Evolutionary conservation across 2,797 vertebrate species (phyloP).

Genomic region (Clamator glandarius): DNA sequence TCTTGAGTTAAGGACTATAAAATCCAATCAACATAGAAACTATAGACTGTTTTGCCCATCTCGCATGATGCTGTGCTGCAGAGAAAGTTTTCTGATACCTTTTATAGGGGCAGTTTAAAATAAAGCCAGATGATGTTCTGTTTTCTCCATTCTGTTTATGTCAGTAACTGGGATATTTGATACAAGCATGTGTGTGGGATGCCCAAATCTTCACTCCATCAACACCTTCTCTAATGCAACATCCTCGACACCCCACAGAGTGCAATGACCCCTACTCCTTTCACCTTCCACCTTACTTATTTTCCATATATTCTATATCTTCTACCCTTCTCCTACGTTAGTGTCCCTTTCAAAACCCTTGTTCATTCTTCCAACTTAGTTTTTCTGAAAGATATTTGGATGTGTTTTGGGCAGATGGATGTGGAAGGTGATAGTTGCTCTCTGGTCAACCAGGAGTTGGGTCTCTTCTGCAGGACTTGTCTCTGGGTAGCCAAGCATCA

Average conservation of each 20-base stretch:
- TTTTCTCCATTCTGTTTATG: slow-evolving; percentile 10
- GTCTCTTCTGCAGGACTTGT: background rate
- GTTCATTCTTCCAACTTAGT: background rate
- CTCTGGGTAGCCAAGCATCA: background rate
- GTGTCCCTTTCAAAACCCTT: background rate
- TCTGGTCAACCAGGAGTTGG: background rate
- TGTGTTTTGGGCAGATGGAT: background rate
- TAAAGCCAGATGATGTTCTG: background rate
- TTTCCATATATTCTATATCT: background rate
- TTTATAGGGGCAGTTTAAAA: slow-evolving; percentile 9
- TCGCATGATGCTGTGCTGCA: background rate
- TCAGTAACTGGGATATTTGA: slow-evolving; percentile 17
- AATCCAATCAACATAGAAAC: background rate
- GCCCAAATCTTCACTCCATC: slow-evolving; percentile 31
- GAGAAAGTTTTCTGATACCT: background rate
- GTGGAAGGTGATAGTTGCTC: background rate
- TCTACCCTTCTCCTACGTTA: background rate
- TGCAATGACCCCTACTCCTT: background rate
- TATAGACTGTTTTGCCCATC: background rate
- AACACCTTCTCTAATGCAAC: slow-evolving; percentile 8
- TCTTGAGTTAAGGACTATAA: background rate
- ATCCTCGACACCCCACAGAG: background rate
- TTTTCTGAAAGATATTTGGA: background rate
- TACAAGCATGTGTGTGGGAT: background rate
- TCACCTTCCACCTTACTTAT: background rate